Base-by-base conservation (phyloP, 2,888 invertebrate genomes). In the Coelopa pilipes region DNA sequence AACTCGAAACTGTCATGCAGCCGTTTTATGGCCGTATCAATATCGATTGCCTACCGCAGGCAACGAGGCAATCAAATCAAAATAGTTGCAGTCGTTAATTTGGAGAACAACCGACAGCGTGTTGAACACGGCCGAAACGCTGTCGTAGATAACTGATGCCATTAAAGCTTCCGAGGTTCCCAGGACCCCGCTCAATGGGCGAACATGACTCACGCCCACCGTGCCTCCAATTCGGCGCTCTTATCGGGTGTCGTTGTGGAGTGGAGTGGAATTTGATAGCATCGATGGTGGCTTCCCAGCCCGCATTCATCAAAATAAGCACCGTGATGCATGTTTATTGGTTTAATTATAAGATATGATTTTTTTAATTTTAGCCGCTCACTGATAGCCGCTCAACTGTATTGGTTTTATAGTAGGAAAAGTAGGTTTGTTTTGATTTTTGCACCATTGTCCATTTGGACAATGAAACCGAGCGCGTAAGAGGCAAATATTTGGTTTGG, bases 1-100 rank as follows among this genome's bases (percentile, higher is more conserved):
- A 62, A 62, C 60, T 71, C 65, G 55, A 71, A 71, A 71, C 65
- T 71, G 71, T 71, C 71, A 71, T 65, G 65, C 21, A 65, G 71
- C 53, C 71, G 59, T 60, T 70, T 70, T 70, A 60, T 70, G 49
- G 59, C 59, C 57, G 11, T 50, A 59, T 70, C 70, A 21, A 24
- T 49, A 70, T 60, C 60, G 70, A 59, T 70, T 60, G 60, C 59
- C 70, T 70, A 70, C 59, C 60, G 17, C 24, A 70, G 49, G 60
- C 49, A 69, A n/a, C 59, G 15, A 47, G n/a, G 60, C 49, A 70
- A 55, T 46, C 53, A 65, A 53, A 70, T 21, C 60, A 49, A 71
- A 71, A 46, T 65, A 17, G 57, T 65, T 53, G 46, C 47, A 71
- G 65, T 71, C 71, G 55, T 53, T 71, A 71, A 69, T 47, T 34